These are phyloP conservation scores for Yponomeuta sedellus DNA, from an alignment of 2,888 invertebrate genomes.

Conservation along the genomic window DNA sequence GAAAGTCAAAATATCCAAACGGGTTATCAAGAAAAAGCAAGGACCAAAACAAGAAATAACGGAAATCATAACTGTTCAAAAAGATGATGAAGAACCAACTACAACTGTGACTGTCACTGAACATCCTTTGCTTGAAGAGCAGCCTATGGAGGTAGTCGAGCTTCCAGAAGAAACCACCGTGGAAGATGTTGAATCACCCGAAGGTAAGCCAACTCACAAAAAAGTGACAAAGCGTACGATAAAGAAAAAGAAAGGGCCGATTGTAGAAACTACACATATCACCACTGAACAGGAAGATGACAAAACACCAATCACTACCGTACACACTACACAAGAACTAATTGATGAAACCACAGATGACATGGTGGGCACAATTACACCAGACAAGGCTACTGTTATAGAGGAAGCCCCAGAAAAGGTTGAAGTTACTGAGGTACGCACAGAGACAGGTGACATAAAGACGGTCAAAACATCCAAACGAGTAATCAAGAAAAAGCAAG, in stretches of 20 bases:
- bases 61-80: slow-evolving; percentile 39
- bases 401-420: slow-evolving; percentile 21
- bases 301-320: slow-evolving; percentile 26
- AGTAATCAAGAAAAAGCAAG: slow-evolving; percentile 43
- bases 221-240: slow-evolving; percentile 25
- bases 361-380: slow-evolving; percentile 24
- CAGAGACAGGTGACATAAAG: slow-evolving; percentile 24
- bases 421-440: slow-evolving; percentile 24
- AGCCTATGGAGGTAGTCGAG: slow-evolving; percentile 33
- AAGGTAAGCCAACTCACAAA: slow-evolving; percentile 36
- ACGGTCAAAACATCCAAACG: slow-evolving; percentile 25
- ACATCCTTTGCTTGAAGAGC: no score
- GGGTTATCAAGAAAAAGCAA: slow-evolving; percentile 37
- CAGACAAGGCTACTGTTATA: slow-evolving; percentile 23
- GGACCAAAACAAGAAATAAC: slow-evolving; percentile 40
- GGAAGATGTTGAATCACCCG: slow-evolving; percentile 28
- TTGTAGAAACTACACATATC: slow-evolving; percentile 27
- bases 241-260: slow-evolving; percentile 27
- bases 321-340: slow-evolving; percentile 21
- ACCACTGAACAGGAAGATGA: slow-evolving; percentile 37
- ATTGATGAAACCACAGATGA: slow-evolving; percentile 18
- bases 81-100: slow-evolving; percentile 33
- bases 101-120: slow-evolving; percentile 30
- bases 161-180: slow-evolving; percentile 40
- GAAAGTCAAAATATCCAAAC: slow-evolving; percentile 31